phyloP scores from a whole-genome alignment of 1,140 invertebrate species.

The Drosophila subobscura region DNA sequence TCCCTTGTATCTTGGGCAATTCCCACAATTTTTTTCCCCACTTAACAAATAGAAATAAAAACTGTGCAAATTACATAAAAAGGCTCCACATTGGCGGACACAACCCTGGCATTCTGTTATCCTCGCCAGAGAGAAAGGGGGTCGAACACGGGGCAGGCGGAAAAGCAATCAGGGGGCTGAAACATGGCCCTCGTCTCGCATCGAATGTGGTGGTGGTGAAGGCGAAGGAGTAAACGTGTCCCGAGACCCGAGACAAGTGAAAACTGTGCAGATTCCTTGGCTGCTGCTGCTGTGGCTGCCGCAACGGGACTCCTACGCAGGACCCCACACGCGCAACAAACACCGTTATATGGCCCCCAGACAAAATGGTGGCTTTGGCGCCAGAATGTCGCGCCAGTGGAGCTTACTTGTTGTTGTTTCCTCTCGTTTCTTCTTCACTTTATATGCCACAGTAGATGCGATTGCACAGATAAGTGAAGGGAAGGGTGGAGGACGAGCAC shows the following conservation, averaged over 20 bases:
- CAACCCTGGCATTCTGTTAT: constrained; percentile 71
- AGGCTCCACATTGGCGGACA: constrained; percentile 73
- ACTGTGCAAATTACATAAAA: constrained; percentile 78
- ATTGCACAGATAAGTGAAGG: constrained; percentile 35
- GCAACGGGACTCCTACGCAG: constrained; percentile 63
- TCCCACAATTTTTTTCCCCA: constrained; percentile 19
- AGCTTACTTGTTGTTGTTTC: constrained; percentile 44
- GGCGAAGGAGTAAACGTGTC: constrained; percentile 46
- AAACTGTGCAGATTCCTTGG: constrained; percentile 69
- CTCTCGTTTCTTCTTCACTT: constrained; percentile 14
- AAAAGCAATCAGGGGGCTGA: constrained; percentile 41
- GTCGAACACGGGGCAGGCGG: not conserved
- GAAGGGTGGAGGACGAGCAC: not conserved
- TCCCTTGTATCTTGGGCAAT: constrained; percentile 39
- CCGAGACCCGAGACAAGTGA: constrained; percentile 62
- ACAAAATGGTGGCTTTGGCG: constrained; percentile 82
- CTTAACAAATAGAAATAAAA: constrained; percentile 66
- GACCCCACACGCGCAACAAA: constrained; percentile 47
- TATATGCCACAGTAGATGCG: constrained; percentile 50
- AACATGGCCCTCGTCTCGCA: constrained; percentile 19
- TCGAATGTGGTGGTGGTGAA: no score
- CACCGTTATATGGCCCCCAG: constrained; percentile 67
- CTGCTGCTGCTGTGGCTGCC: constrained; percentile 3
- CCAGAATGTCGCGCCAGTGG: constrained; percentile 81
- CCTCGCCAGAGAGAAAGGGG: constrained; percentile 18